Percentiles rank a stretch among this genome's conserved stretches.
phyloP scores from a whole-genome alignment of 2,888 invertebrate species.

The Tachina grossa region DNA sequence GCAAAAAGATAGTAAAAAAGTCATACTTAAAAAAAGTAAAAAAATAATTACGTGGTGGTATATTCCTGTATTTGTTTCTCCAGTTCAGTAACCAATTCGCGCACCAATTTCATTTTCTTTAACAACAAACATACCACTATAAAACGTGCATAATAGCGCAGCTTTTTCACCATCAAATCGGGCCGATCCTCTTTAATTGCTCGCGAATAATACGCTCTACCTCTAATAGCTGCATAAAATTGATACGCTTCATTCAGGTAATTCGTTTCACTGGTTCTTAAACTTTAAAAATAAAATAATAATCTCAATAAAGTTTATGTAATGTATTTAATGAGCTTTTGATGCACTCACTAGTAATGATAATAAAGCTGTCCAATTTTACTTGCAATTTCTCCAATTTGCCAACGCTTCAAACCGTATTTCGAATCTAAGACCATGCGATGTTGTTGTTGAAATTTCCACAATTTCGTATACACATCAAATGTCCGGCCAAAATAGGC shows the following conservation, averaged over 20 bases:
- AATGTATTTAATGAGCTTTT: too few species aligned
- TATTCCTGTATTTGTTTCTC: slow-evolving; percentile 97
- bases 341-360: slow-evolving; percentile 94
- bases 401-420: slow-evolving; percentile 98
- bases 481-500: slow-evolving; percentile 98
- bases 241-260: slow-evolving; percentile 98
- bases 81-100: slow-evolving; percentile 95
- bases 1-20: not conserved
- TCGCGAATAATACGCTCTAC: slow-evolving; percentile 96
- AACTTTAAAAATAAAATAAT: slow-evolving; percentile 84
- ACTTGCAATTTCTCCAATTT: slow-evolving; percentile 98
- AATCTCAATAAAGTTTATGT: not conserved
- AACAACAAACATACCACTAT: slow-evolving; percentile 97
- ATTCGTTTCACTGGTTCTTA: slow-evolving; percentile 97
- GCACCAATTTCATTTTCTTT: slow-evolving; percentile 95
- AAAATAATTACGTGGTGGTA: slow-evolving; percentile 87
- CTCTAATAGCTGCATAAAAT: slow-evolving; percentile 97
- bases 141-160: slow-evolving; percentile 96
- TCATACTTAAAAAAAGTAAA: not conserved
- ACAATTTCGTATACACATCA: slow-evolving; percentile 97
- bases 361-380: slow-evolving; percentile 99
- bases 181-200: slow-evolving; percentile 96
- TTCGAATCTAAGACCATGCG: slow-evolving; percentile 94
- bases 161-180: slow-evolving; percentile 98
- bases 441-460: slow-evolving; percentile 99